phyloP scores from a whole-genome alignment of 2,797 vertebrate species.

The Pipistrellus kuhlii region DNA sequence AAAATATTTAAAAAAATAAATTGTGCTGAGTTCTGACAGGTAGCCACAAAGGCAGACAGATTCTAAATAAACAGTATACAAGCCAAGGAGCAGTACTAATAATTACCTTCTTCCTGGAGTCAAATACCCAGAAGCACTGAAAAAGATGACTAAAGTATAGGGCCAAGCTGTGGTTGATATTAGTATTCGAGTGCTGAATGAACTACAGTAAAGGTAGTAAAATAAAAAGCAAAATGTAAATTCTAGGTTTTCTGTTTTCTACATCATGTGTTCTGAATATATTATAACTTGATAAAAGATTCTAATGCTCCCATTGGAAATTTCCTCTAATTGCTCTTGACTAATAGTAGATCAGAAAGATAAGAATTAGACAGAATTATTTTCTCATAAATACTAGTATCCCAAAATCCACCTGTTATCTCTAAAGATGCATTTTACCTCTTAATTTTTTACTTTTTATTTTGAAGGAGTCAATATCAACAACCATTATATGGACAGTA shows the following conservation, averaged over 20 bases:
- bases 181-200: not conserved
- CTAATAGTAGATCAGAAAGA: conserved; percentile 21
- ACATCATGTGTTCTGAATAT: conserved; percentile 7
- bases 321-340: conserved; percentile 51
- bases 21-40: conserved; percentile 46
- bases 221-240: conserved; percentile 58
- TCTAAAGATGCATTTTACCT: conserved; percentile 56
- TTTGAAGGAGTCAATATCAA: not conserved
- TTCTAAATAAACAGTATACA: conserved; percentile 52
- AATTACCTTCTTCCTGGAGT: conserved; percentile 15
- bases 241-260: conserved; percentile 11
- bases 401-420: conserved; percentile 32
- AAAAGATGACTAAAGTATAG: conserved; percentile 39
- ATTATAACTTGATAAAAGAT: conserved; percentile 26
- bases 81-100: not conserved
- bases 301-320: conserved; percentile 23
- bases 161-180: not conserved
- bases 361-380: conserved; percentile 22
- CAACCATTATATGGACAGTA: conserved; percentile 25
- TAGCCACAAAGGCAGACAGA: not conserved
- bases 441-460: conserved; percentile 53
- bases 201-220: conserved; percentile 24
- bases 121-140: conserved; percentile 20
- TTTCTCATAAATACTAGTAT: conserved; percentile 32
- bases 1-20: not conserved